Conservation (phyloP, 2,888 invertebrate species). For the Patella ulyssiponensis region DNA sequence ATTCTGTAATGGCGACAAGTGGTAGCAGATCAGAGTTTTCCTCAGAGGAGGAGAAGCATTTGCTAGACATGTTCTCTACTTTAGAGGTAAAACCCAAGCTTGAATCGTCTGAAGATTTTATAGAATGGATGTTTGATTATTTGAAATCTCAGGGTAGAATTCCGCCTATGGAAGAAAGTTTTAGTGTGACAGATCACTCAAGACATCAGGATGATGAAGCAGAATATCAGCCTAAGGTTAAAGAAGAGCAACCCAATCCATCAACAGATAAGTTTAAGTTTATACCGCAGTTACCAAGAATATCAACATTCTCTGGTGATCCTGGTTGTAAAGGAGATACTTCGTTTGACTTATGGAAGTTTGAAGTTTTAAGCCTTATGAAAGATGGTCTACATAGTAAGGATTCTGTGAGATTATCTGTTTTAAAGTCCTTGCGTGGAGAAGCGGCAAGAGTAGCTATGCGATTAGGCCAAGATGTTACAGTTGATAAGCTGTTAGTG, state of each 20-base stretch:
- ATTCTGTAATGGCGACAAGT: background rate
- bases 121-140: too few species aligned
- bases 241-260: too few species aligned
- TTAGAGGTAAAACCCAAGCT: too few species aligned
- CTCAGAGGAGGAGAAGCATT: too few species aligned
- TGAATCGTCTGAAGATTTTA: too few species aligned
- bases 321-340: conserved; percentile 7
- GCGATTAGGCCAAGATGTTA: background rate
- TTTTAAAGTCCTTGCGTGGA: background rate
- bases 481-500: background rate
- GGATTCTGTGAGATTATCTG: too few species aligned
- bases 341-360: background rate
- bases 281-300: background rate
- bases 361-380: background rate
- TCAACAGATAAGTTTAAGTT: background rate
- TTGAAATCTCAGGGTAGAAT: too few species aligned
- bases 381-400: background rate
- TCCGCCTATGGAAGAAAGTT: too few species aligned
- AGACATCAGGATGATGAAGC: background rate
- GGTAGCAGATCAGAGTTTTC: background rate
- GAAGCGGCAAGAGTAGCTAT: conserved; percentile 9
- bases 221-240: background rate
- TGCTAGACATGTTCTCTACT: too few species aligned
- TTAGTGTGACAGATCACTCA: too few species aligned
- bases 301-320: background rate